Percentiles rank a stretch among this genome's conserved stretches.
These are phyloP conservation scores for Thymallus thymallus DNA, from an alignment of 2,113 vertebrate species.

Conservation along the genomic window DNA sequence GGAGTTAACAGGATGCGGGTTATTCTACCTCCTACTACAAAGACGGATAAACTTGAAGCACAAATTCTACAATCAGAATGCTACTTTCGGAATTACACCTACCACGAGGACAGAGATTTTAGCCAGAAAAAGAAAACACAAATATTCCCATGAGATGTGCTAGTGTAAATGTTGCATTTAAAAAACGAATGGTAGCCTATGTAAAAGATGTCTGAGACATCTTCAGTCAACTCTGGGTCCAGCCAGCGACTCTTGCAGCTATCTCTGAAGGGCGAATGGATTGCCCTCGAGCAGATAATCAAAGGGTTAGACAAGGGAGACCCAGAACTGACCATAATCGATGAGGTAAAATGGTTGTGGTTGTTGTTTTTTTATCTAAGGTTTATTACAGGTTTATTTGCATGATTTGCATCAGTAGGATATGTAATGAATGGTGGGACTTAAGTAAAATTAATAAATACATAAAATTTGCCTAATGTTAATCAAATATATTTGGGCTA, in stretches of 20 bases:
- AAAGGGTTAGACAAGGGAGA: constrained; percentile 52
- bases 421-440: too few species aligned
- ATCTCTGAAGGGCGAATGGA: constrained; percentile 48
- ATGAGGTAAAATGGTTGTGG: constrained; percentile 31
- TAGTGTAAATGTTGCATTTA: too few species aligned
- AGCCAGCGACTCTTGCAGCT: constrained; percentile 36
- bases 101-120: neutral
- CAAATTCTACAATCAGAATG: neutral
- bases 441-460: too few species aligned
- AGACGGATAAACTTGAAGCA: neutral
- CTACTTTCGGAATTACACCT: neutral
- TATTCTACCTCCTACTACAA: neutral
- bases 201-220: constrained; percentile 43
- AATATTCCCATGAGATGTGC: neutral
- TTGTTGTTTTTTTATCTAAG: neutral
- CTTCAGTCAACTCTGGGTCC: constrained; percentile 21
- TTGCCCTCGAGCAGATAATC: constrained; percentile 42
- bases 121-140: neutral
- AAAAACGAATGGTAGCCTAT: neutral
- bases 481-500: too few species aligned
- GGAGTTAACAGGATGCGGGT: neutral
- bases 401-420: too few species aligned
- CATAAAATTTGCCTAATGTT: too few species aligned
- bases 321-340: constrained; percentile 7
- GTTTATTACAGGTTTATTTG: too few species aligned